Conservation (phyloP, 2,888 invertebrate species). For the Morpho achilles region DNA sequence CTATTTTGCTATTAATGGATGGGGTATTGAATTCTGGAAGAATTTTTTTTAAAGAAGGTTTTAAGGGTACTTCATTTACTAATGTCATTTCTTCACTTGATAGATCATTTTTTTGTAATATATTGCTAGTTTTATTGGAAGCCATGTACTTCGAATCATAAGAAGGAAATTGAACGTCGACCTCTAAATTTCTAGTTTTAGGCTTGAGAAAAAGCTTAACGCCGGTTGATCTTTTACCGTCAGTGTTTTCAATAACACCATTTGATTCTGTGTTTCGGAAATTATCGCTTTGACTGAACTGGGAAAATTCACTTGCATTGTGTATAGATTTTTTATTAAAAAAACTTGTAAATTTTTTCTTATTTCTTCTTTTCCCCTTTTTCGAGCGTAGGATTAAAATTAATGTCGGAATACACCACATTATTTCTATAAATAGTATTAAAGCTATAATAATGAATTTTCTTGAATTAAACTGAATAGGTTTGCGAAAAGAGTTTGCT, state of each 20-base stretch:
- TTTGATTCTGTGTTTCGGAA: background rate
- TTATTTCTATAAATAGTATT: conserved; percentile 51
- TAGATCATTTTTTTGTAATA: conserved; percentile 5
- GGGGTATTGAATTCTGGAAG: conserved; percentile 4
- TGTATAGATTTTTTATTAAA: conserved; percentile 9
- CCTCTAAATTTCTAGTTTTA: conserved; percentile 23
- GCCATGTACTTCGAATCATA: conserved; percentile 16
- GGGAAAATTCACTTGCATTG: background rate
- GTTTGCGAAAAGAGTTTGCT: conserved; percentile 23
- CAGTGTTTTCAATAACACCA: background rate
- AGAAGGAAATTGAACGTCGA: conserved; percentile 25
- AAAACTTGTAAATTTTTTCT: conserved; percentile 6
- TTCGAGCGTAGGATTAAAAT: conserved; percentile 30
- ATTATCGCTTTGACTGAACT: background rate
- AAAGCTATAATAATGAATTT: conserved; percentile 45
- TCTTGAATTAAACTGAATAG: conserved; percentile 39
- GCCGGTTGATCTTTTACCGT: conserved; percentile 6
- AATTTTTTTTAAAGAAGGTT: conserved; percentile 9
- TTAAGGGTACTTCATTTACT: conserved; percentile 14
- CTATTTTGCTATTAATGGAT: too few relatives aligned
- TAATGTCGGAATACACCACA: conserved; percentile 51
- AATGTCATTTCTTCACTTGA: conserved; percentile 16
- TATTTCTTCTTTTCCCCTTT: conserved; percentile 20
- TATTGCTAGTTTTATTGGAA: conserved; percentile 17
- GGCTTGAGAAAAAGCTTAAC: conserved; percentile 29